Evolutionary conservation across 2,888 invertebrate genomes (phyloP), one percentile per base, ranked within the genome.

Genomic region (Aricia artaxerxes): DNA sequence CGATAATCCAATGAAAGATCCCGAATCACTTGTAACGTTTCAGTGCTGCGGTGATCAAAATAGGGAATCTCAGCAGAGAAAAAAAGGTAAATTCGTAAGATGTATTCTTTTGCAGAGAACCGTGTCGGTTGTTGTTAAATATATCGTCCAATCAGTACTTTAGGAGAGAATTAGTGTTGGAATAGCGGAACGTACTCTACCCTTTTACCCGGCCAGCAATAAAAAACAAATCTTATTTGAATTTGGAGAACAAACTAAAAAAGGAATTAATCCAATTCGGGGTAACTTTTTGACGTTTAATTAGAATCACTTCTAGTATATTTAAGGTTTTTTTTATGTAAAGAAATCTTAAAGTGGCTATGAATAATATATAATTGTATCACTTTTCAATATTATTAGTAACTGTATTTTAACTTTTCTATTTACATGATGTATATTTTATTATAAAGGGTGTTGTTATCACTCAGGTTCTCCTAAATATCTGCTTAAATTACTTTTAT

Each of bases 101-200:
- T 91, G 88, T 93, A 92, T 93, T 92, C 92, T 91, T 91, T 90
- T 88, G 87, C 86, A 88, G 87, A 90, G 90, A 86, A 90, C 89
- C 90, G 89, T 92, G 91, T 90, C 91, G 89, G 91, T 90, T 91
- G 90, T 90, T 93, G 92, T 93, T 93, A 92, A 93, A 94, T 94
- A 94, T 93, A 93, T 93, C 90, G 93, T 92, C 93, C 93, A 94
- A 94, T 94, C 93, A 94, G 93, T 93, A 92, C 89, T 89, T 88
- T 85, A 86, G 83, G 85, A 87, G 90, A 90, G 88, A 94, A 93
- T 93, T 93, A 94, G 91, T 91, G 92, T 92, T 90, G 84, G 85
- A 87, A 89, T 87, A 88, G 86, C 88, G 83, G 82, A 86, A 86
- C 88, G 88, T 89, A 88, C 88, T 89, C 89, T 90, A 93, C 92